phyloP scores from a whole-genome alignment of 2,797 vertebrate genomes.

The Aeoliscus strigatus region DNA sequence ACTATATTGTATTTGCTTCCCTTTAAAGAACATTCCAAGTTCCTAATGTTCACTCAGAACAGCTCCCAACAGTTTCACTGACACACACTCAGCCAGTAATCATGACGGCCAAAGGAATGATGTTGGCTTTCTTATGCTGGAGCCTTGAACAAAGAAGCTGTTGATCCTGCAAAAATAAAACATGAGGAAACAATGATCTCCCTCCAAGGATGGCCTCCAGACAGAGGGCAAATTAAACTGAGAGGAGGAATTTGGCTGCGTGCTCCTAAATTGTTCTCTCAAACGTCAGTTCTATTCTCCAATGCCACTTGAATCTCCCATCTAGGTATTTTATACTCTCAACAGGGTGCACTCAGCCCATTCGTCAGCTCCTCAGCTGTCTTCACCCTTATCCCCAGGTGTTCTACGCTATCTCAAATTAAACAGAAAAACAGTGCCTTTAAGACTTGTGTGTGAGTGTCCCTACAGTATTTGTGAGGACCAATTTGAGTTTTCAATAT shows the following conservation, averaged over 20 bases:
- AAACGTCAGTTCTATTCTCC: slow-evolving; percentile 33
- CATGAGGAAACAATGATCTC: slow-evolving; percentile 47
- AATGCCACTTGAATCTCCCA: slow-evolving; percentile 51
- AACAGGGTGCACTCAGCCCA: slow-evolving; percentile 49
- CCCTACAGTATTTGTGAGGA: no score
- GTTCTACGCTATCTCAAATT: slow-evolving; percentile 52
- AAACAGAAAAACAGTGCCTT: slow-evolving; percentile 48
- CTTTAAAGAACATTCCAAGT: no score
- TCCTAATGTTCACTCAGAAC: no score
- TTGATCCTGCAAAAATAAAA: slow-evolving; percentile 47
- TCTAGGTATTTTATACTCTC: slow-evolving; percentile 47
- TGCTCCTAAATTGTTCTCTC: slow-evolving; percentile 39
- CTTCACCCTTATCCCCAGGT: slow-evolving; percentile 24
- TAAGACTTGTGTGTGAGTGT: no score
- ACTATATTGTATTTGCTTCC: no score
- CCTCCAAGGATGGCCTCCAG: slow-evolving; percentile 23
- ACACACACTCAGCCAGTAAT: slow-evolving; percentile 7
- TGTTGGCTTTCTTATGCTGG: slow-evolving; percentile 25
- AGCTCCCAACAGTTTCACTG: no score
- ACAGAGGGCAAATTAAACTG: slow-evolving; percentile 40
- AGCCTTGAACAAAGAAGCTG: slow-evolving; percentile 36
- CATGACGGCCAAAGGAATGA: slow-evolving; percentile 11
- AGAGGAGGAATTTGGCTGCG: slow-evolving; percentile 27
- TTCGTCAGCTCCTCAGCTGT: slow-evolving; percentile 50
- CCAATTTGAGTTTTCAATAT: no score